A percentile compares a stretch with the other conserved stretches of the same genome.
Conservation (phyloP, 2,888 invertebrate genomes). For the Bugulina stolonifera region DNA sequence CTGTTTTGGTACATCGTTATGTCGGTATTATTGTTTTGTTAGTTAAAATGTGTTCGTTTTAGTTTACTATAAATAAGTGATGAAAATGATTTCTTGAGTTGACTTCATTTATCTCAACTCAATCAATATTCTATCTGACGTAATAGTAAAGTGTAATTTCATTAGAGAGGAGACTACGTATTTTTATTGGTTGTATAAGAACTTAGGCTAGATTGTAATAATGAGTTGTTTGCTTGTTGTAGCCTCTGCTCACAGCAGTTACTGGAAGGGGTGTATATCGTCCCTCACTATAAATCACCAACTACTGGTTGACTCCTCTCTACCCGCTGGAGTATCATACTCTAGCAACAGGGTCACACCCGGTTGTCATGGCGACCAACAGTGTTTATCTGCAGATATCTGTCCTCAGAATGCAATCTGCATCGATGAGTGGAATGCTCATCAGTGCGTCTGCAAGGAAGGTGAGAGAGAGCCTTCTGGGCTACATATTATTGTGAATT, state of each 20-base stretch:
- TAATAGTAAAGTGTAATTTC: too few species aligned
- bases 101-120: too few species aligned
- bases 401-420: slow-evolving; percentile 2
- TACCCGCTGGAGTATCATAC: background rate
- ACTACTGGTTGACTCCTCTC: background rate
- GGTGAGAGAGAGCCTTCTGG: background rate
- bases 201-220: too few species aligned
- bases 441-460: background rate
- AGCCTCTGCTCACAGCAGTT: background rate
- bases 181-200: too few species aligned
- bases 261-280: background rate
- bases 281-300: background rate
- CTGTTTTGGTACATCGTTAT: background rate
- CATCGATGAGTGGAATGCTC: background rate
- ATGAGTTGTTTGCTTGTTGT: too few species aligned
- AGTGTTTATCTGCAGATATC: background rate
- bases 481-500: too few species aligned
- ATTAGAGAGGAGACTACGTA: too few species aligned
- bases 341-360: background rate
- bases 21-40: background rate
- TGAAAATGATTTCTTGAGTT: too few species aligned
- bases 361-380: slow-evolving; percentile 8
- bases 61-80: too few species aligned
- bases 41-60: too few species aligned
- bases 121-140: too few species aligned